Evolutionary conservation across 2,888 invertebrate genomes (phyloP).

Genomic region (Sericinus montela): DNA sequence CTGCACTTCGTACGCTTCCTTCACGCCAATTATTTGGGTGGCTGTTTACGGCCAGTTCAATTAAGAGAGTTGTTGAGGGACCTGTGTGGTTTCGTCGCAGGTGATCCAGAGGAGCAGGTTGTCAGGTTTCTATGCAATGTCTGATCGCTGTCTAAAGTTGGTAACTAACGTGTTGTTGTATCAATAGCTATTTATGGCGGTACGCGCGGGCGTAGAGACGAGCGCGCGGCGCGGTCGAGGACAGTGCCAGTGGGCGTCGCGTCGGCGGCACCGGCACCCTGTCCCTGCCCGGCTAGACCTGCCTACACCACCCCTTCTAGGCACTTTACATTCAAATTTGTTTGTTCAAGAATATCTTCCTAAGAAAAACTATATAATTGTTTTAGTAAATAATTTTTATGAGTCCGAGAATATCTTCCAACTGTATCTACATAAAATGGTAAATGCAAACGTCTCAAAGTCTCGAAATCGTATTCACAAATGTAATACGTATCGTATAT

Average conservation of each 20-base stretch:
- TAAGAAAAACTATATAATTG: no score
- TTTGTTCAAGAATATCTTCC: neutral
- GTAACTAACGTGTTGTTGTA: neutral
- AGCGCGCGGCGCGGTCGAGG: slow-evolving; percentile 62
- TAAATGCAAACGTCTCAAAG: neutral
- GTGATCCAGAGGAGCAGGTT: neutral
- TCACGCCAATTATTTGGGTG: slow-evolving; percentile 74
- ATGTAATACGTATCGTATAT: neutral
- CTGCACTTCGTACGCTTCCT: slow-evolving; percentile 56
- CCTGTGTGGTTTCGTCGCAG: slow-evolving; percentile 18
- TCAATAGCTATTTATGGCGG: slow-evolving; percentile 31
- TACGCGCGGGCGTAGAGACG: slow-evolving; percentile 56
- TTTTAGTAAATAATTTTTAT: no score
- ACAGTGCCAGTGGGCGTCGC: slow-evolving; percentile 38
- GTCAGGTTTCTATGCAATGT: neutral
- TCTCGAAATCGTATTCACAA: neutral
- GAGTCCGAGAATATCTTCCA: no score
- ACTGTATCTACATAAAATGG: no score
- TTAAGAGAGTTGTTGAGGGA: slow-evolving; percentile 44
- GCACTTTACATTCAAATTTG: slow-evolving; percentile 32
- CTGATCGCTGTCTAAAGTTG: neutral
- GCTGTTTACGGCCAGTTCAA: slow-evolving; percentile 36
- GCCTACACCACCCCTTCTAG: slow-evolving; percentile 46
- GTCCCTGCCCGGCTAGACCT: slow-evolving; percentile 59
- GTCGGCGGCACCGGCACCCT: slow-evolving; percentile 60